Percentiles rank a stretch among this genome's conserved stretches.
phyloP scores from a whole-genome alignment of 2,888 invertebrate species.

The Himalopsyche kuldschensis region DNA sequence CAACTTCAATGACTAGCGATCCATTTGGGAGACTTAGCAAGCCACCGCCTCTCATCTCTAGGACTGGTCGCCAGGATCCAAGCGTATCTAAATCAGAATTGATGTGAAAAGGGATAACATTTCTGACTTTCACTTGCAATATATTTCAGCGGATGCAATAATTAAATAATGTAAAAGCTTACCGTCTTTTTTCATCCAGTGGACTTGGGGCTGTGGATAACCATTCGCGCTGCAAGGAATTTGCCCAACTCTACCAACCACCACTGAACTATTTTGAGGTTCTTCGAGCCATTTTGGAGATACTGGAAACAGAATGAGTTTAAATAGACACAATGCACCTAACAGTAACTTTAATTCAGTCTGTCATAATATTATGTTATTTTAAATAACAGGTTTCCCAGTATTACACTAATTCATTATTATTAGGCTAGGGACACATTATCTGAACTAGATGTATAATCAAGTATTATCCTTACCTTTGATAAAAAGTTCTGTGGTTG shows the following conservation, averaged over 20 bases:
- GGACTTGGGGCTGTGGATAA: constrained; percentile 75
- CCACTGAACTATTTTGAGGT: constrained; percentile 71
- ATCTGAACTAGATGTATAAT: not conserved
- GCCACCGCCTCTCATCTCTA: constrained; percentile 56
- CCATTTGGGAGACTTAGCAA: constrained; percentile 56
- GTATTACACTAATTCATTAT: not conserved
- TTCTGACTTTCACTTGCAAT: not conserved
- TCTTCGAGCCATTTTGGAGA: constrained; percentile 78
- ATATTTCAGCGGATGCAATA: too few relatives aligned
- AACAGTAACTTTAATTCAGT: not conserved
- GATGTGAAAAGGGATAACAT: not conserved
- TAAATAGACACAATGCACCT: not conserved
- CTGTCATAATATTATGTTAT: not conserved
- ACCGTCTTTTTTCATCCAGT: constrained; percentile 78
- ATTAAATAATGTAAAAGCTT: constrained; percentile 45
- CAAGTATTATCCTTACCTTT: constrained; percentile 60
- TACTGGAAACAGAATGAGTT: constrained; percentile 54
- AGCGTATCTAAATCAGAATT: constrained; percentile 47
- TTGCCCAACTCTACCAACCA: constrained; percentile 70
- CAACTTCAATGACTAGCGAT: constrained; percentile 55
- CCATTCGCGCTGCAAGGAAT: constrained; percentile 79
- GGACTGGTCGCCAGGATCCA: constrained; percentile 57
- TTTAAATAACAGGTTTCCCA: too few relatives aligned
- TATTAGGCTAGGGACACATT: not conserved
- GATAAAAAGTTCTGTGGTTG: constrained; percentile 70